phyloP scores from a whole-genome alignment of 2,797 vertebrate species.

The Sciaenops ocellatus region DNA sequence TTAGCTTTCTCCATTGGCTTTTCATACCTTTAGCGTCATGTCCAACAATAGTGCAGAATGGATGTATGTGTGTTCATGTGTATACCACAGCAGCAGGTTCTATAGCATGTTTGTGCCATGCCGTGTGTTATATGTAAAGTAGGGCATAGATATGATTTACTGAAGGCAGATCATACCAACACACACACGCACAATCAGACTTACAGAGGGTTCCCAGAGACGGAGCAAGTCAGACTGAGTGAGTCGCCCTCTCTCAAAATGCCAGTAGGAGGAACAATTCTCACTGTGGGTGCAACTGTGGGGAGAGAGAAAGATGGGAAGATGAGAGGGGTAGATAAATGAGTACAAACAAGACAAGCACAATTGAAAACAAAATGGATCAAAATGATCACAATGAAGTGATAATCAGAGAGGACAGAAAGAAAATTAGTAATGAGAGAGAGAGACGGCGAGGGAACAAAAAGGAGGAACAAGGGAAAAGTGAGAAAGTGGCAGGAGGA shows the following conservation, averaged over 20 bases:
- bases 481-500: conserved; percentile 46
- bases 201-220: conserved; percentile 93
- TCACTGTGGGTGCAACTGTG: conserved; percentile 87
- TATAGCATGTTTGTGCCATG: not conserved
- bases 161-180: not conserved
- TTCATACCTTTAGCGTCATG: not conserved
- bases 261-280: conserved; percentile 89
- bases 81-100: not conserved
- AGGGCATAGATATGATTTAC: not conserved
- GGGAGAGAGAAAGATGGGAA: conserved; percentile 47
- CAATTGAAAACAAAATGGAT: conserved; percentile 25
- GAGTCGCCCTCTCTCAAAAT: conserved; percentile 93
- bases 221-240: conserved; percentile 89
- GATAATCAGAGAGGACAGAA: conserved; percentile 15
- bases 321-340: not conserved
- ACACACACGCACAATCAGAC: conserved; percentile 58
- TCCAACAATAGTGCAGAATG: not conserved
- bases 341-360: conserved; percentile 27
- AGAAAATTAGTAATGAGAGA: conserved; percentile 27
- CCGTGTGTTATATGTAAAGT: not conserved
- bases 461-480: conserved; percentile 18
- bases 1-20: not conserved
- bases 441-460: not conserved
- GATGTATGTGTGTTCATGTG: not conserved
- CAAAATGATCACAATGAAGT: conserved; percentile 32